Conservation (phyloP, 2,113 vertebrate species). For the Petroica traversi region DNA sequence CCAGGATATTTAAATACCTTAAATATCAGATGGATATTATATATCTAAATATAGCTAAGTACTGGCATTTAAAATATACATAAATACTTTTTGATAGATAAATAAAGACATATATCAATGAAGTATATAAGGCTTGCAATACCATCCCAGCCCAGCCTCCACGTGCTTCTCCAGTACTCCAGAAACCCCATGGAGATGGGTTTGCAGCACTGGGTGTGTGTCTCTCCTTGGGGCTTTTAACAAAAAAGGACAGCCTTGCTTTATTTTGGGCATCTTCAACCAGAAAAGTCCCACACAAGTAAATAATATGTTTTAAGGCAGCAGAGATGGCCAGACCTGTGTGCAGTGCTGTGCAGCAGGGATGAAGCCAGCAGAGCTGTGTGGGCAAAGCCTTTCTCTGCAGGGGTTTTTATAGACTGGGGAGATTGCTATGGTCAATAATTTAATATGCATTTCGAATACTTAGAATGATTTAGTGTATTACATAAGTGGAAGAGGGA, state of each 20-base stretch:
- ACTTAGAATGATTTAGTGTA: background rate
- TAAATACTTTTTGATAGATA: background rate
- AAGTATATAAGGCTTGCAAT: background rate
- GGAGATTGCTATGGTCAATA: background rate
- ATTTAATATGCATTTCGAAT: background rate
- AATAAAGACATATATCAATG: background rate
- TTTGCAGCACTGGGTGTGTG: background rate
- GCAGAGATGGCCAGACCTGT: background rate
- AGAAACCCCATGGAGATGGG: background rate
- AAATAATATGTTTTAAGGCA: background rate
- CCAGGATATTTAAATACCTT: background rate
- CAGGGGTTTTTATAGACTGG: background rate
- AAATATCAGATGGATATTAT: background rate
- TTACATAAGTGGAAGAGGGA: background rate
- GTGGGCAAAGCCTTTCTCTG: background rate
- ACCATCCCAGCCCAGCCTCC: background rate
- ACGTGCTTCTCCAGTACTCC: fast-evolving
- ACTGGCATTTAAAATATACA: background rate
- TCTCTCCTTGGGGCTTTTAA: background rate
- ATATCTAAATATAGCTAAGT: background rate
- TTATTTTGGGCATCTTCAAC: background rate
- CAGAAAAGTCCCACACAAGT: background rate
- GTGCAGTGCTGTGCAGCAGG: background rate
- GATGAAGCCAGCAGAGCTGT: background rate
- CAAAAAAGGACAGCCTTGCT: background rate